Base-by-base conservation (phyloP, 2,888 invertebrate species). In the Scelioninae gen. 2 region DNA sequence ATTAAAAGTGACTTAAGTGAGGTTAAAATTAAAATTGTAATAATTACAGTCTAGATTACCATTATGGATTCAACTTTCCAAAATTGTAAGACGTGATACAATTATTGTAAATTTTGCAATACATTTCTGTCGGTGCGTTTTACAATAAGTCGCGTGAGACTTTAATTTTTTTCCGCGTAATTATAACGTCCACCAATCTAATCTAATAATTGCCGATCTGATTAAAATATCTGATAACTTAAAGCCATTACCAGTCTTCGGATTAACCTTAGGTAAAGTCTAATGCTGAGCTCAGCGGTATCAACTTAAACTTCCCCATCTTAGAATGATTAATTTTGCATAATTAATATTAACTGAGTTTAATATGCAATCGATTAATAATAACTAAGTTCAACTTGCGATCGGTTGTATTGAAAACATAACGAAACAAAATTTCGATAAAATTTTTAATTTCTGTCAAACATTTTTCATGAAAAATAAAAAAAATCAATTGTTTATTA, bases 261-360 rank as follows among this genome's bases (percentile, higher is more conserved):
- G 69, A 61, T 69, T 69, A 69, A 69, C 61, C 69, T 69, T 61
- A 46, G 48, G 6, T 19, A 9, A 48, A 69, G 53, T 69, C 61
- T 69, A 48, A 68, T 61, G 45, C 69, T 41, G 18, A 55, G 55
- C 53, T 69, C 55, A 28, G 46, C 18, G 28, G 55, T 68, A 68
- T 52, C 58, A 60, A 60, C 43, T 68, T 45, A 35, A 68, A 68
- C 60, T 69, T 69, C 13, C n/a, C 13, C 37, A 33, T 55, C 60
- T 69, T 58, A 52, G 58, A 50, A 67, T 58, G 52, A 67, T 61
- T 53, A 61, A 41, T 55, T 69, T 16, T 46, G 33, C 61, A 69
- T 69, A 55, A 69, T 69, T 61, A 55, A 61, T 60, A 60, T 57
- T 43, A 22, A 50, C 37, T 19, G 46, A 60, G 45, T 60, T 60